These are phyloP conservation scores for Theristus sp. DNA, from an alignment of 2,888 invertebrate genomes.

Conservation along the genomic window DNA sequence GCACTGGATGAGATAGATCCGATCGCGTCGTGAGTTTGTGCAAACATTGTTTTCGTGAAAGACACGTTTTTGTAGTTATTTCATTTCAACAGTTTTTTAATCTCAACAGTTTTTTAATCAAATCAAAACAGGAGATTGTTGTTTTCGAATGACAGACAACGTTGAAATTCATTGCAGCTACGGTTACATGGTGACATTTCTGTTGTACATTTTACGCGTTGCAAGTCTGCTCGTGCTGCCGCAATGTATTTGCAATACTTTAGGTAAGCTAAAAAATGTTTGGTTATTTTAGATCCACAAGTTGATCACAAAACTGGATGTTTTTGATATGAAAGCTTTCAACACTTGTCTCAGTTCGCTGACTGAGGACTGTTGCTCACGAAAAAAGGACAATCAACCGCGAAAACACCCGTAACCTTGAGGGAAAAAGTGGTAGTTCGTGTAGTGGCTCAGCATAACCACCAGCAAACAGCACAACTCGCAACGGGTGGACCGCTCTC, in stretches of 20 bases:
- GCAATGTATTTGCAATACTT: conserved; percentile 26
- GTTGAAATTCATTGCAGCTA: conserved; percentile 13
- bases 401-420: too few species aligned
- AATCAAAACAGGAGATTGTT: too few species aligned
- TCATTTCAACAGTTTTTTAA: too few species aligned
- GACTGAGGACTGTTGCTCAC: too few species aligned
- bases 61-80: too few species aligned
- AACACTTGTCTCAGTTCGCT: too few species aligned
- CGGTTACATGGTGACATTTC: conserved; percentile 18
- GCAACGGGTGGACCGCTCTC: neutral
- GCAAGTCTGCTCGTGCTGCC: conserved; percentile 26
- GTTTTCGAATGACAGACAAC: too few species aligned
- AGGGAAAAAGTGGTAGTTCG: too few species aligned
- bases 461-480: too few species aligned
- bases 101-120: neutral
- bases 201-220: conserved; percentile 22
- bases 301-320: neutral
- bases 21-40: neutral
- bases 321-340: too few species aligned
- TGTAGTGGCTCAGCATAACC: too few species aligned
- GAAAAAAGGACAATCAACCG: too few species aligned
- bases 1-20: conserved; percentile 4
- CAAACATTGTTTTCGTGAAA: neutral
- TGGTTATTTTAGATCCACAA: neutral
- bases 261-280: conserved; percentile 47